Conservation (phyloP, 2,113 vertebrate genomes). For the Antennarius striatus region DNA sequence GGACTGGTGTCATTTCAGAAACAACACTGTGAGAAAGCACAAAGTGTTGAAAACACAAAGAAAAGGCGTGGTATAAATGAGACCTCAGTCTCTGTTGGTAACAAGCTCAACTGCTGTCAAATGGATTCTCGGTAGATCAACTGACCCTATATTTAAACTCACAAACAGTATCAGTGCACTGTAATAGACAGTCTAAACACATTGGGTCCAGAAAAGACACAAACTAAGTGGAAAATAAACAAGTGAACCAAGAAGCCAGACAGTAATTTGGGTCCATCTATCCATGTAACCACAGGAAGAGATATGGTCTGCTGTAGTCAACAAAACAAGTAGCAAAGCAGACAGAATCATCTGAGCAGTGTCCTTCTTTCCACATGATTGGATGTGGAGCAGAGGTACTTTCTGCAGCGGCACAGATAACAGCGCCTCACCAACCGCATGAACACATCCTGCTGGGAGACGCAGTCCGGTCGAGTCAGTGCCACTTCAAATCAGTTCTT, state of each 20-base stretch:
- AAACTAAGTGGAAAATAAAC: constrained; percentile 6
- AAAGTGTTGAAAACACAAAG: too few relatives aligned
- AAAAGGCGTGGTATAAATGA: too few relatives aligned
- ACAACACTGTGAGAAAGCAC: too few relatives aligned
- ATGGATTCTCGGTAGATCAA: background rate
- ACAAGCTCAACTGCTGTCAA: background rate
- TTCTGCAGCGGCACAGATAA: constrained; percentile 26
- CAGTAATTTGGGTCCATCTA: constrained; percentile 33
- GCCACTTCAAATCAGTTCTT: too few relatives aligned
- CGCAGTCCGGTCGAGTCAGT: background rate
- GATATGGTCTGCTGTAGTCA: constrained; percentile 32
- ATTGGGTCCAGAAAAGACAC: constrained; percentile 1
- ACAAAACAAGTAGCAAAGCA: constrained; percentile 24
- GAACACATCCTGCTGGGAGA: constrained; percentile 21
- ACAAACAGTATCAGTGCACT: background rate
- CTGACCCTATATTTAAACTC: background rate
- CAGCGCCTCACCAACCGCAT: constrained; percentile 14
- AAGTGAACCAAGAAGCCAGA: background rate
- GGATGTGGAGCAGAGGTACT: constrained; percentile 22
- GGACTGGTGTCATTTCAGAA: too few relatives aligned
- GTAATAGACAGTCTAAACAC: background rate
- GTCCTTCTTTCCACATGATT: constrained; percentile 14
- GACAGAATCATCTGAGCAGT: background rate
- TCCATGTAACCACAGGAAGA: constrained; percentile 51
- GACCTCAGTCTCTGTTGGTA: background rate